Evolutionary conservation across 2,888 invertebrate genomes (phyloP), one percentile per base, ranked within the genome.

Genomic region (Patella ulyssiponensis): DNA sequence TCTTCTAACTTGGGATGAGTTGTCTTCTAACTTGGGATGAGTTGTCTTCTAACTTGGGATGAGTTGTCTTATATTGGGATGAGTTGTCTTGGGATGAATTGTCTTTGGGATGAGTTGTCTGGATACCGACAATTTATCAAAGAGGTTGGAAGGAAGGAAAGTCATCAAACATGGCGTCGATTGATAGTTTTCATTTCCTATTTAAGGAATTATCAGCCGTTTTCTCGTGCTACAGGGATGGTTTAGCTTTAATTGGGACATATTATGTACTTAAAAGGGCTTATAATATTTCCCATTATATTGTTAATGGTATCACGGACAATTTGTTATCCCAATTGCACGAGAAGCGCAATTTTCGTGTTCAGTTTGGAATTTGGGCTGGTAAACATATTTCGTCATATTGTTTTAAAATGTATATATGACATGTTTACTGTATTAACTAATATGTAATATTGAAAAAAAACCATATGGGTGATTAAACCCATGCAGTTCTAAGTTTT

Each of bases 311-410:
- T 9, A 52, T 86, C 23, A 85, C 85, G 75, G 84, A 84, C 33
- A 87, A 89, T 81, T 76, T 88, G 1, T 70, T 87, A 23, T 84
- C 85, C 72, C 84, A 82, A 76, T 51, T 88, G 1, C 84, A 82
- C 3, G 74, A 76, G 44, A 81, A 81, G 33, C 78, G 80, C 54
- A 83, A 89, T 79, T 80, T 88, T 70, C 77, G 81, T 56, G 82
- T 94, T 88, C 94, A 94, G 90, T 97, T 94, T 91, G 97, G 97
- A 86, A 93, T 94, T 80, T 97, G 97, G 97, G 97, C 97, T 90
- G 95, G 97, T 97, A 91, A 94, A 94, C 93, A 7, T 44, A 44
- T 44, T 44, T 44, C 44, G 44, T 44, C 44, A 44, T 44, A 44
- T 44, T 44, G 44, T 44, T 44, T 44, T 44, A 44, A 44, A 44